Conservation (phyloP, 2,888 invertebrate genomes). For the Vanessa cardui region DNA sequence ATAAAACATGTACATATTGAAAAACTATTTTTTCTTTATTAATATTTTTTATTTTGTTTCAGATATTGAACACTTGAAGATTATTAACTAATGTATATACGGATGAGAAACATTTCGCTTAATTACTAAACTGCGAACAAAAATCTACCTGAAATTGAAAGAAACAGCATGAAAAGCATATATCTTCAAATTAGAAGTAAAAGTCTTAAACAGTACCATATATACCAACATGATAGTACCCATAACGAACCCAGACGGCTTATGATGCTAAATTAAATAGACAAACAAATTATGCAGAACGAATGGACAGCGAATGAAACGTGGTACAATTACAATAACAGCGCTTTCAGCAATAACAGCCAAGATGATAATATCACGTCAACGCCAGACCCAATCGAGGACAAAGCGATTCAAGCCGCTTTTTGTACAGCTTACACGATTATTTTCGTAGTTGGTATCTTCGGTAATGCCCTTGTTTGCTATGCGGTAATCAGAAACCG, state of each 20-base stretch:
- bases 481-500: conserved; percentile 93
- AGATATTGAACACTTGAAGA: conserved; percentile 1
- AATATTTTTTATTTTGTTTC: conserved; percentile 13
- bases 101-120: not conserved
- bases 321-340: conserved; percentile 53
- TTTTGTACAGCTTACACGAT: conserved; percentile 89
- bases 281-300: conserved; percentile 68
- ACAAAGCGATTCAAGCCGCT: conserved; percentile 86
- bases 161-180: conserved; percentile 39
- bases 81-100: not conserved
- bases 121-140: not conserved
- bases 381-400: conserved; percentile 82
- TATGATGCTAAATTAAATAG: conserved; percentile 70
- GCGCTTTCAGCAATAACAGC: conserved; percentile 48
- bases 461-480: conserved; percentile 93
- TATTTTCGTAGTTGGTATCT: conserved; percentile 91
- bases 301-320: conserved; percentile 62
- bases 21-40: not conserved
- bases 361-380: conserved; percentile 53
- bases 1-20: too few species aligned
- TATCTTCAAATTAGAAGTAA: conserved; percentile 30
- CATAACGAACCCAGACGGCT: conserved; percentile 60
- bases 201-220: conserved; percentile 44
- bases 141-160: not conserved
- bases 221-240: conserved; percentile 57